These are phyloP conservation scores for Parthenolecanium corni DNA, from an alignment of 2,888 invertebrate genomes.

Conservation along the genomic window DNA sequence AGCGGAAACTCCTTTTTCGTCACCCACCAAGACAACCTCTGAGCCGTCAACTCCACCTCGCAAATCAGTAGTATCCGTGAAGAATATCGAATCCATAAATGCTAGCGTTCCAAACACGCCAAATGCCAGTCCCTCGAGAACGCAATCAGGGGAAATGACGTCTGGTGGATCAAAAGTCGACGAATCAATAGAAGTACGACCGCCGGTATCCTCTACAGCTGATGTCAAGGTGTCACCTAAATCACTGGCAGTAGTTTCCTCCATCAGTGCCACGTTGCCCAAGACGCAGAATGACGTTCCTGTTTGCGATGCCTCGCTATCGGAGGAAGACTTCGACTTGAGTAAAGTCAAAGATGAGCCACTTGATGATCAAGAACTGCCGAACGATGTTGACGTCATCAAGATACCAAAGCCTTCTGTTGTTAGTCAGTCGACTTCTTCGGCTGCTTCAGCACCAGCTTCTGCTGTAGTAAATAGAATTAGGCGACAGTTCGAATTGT, in stretches of 20 bases:
- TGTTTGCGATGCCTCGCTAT: background rate
- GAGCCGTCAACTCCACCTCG: background rate
- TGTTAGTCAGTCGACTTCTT: background rate
- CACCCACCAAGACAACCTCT: no score
- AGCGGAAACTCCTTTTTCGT: background rate
- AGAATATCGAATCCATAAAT: conserved; percentile 12
- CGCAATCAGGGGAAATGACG: background rate
- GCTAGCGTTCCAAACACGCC: background rate
- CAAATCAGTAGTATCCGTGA: conserved; percentile 4
- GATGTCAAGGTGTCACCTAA: background rate
- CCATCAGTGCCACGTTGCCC: background rate
- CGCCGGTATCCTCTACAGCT: background rate
- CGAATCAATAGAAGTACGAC: background rate
- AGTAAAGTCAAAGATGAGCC: conserved; percentile 20
- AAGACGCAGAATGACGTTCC: background rate
- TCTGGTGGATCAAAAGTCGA: no score
- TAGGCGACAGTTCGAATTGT: background rate
- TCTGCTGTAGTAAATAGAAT: no score
- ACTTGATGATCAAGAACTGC: background rate
- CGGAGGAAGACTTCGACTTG: background rate
- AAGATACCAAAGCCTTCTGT: background rate
- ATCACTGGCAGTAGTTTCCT: background rate
- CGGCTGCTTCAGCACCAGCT: background rate
- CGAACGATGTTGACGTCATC: background rate
- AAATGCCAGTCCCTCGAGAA: background rate